Percentiles rank a stretch among this genome's conserved stretches.
These are phyloP conservation scores for Fregetta grallaria DNA, from an alignment of 2,113 vertebrate species.

Conservation along the genomic window DNA sequence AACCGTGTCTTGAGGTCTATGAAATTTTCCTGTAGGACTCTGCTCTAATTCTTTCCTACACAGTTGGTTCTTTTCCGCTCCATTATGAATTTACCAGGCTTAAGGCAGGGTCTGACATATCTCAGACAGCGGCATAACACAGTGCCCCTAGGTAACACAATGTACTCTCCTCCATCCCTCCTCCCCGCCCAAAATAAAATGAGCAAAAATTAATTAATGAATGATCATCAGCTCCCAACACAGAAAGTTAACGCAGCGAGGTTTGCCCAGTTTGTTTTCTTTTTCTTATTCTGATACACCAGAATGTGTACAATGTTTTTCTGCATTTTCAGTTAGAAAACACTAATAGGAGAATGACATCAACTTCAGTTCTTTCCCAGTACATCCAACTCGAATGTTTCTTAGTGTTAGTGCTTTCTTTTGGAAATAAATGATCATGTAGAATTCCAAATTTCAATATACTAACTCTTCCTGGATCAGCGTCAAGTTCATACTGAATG, in stretches of 20 bases:
- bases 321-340: neutral
- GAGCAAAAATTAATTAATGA: neutral
- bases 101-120: neutral
- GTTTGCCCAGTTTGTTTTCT: neutral
- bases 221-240: neutral
- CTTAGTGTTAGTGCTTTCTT: neutral
- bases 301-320: neutral
- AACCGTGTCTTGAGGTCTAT: neutral
- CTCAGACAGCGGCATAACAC: neutral
- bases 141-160: neutral
- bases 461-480: neutral
- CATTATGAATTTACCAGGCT: neutral
- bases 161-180: neutral
- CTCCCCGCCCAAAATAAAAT: neutral
- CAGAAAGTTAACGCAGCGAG: neutral
- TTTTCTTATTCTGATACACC: neutral
- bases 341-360: neutral
- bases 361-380: neutral
- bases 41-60: neutral
- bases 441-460: neutral
- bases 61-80: neutral
- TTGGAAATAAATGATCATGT: neutral
- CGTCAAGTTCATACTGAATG: neutral
- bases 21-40: neutral
- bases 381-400: accelerated